phyloP scores from a whole-genome alignment of 2,888 invertebrate genomes.

The Drosophila mercatorum region DNA sequence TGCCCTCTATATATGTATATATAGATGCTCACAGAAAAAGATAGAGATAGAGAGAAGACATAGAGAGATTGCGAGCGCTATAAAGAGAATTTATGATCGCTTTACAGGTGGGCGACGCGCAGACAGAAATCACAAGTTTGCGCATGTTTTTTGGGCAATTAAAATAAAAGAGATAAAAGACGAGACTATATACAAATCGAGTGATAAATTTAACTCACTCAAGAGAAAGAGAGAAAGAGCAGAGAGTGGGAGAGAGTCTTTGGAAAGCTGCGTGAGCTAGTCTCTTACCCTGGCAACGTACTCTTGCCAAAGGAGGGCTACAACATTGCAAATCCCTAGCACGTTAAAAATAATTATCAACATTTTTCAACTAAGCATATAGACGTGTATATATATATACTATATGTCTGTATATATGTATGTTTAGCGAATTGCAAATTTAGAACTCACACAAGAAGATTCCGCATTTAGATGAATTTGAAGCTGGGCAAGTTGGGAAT shows the following conservation, averaged over 20 bases:
- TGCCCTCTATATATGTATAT: constrained; percentile 41
- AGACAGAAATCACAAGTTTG: constrained; percentile 42
- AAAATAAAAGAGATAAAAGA: constrained; percentile 20
- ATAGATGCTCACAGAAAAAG: constrained; percentile 10
- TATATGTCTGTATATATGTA: constrained; percentile 10
- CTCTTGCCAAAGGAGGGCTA: constrained; percentile 27
- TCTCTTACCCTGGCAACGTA: constrained; percentile 25
- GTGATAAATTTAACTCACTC: constrained; percentile 26
- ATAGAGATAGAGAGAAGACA: constrained; percentile 20
- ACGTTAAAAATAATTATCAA: constrained; percentile 79
- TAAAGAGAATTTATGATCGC: constrained; percentile 12
- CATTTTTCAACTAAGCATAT: constrained; percentile 61
- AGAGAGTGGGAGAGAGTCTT: not conserved
- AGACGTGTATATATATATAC: not conserved
- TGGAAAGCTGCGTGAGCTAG: constrained; percentile 5
- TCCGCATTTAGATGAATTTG: constrained; percentile 74
- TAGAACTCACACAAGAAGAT: constrained; percentile 70
- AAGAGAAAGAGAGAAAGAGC: constrained; percentile 4
- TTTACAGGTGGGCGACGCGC: constrained; percentile 72
- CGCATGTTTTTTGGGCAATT: constrained; percentile 72
- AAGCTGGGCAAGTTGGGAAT: constrained; percentile 69
- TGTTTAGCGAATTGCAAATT: constrained; percentile 27
- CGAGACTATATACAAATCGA: constrained; percentile 1
- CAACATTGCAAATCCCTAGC: constrained; percentile 75
- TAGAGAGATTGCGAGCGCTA: constrained; percentile 8